Conservation (phyloP, 2,113 vertebrate genomes). For the Scomber japonicus region DNA sequence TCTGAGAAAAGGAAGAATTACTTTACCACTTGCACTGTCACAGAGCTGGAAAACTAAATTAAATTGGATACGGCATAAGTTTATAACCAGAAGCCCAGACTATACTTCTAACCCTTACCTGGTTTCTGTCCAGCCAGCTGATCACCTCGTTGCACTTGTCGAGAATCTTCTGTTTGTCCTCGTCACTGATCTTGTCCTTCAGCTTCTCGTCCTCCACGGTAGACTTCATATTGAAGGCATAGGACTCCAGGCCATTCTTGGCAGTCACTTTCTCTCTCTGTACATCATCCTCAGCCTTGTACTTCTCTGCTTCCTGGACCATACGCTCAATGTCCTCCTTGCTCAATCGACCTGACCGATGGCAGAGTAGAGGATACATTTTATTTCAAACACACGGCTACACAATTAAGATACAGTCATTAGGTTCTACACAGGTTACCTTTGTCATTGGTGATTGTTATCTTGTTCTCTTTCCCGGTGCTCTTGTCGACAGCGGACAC, state of each 20-base stretch:
- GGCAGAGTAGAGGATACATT: not conserved
- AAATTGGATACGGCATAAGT: rapidly evolving
- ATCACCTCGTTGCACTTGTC: slow-evolving; percentile 92
- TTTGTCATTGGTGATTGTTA: slow-evolving; percentile 95
- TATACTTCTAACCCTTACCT: slow-evolving; percentile 75
- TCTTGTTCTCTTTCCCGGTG: slow-evolving; percentile 89
- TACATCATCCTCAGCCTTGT: slow-evolving; percentile 91
- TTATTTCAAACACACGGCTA: not conserved
- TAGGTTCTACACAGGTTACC: slow-evolving; percentile 67
- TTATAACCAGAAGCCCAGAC: too few species aligned
- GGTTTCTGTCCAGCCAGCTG: slow-evolving; percentile 92
- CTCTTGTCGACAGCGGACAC: slow-evolving; percentile 84
- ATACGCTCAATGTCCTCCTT: slow-evolving; percentile 95
- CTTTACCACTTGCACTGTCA: too few species aligned
- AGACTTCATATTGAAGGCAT: slow-evolving; percentile 92
- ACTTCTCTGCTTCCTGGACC: slow-evolving; percentile 93
- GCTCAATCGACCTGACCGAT: slow-evolving; percentile 88
- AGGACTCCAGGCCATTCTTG: slow-evolving; percentile 91
- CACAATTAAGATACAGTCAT: not conserved
- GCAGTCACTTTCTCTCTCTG: slow-evolving; percentile 90
- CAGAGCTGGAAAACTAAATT: too few species aligned
- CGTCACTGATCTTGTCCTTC: slow-evolving; percentile 91
- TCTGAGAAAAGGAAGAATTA: slow-evolving; percentile 59
- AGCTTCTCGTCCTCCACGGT: slow-evolving; percentile 93
- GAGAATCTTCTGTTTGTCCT: slow-evolving; percentile 91